Percentiles rank a stretch among this genome's conserved stretches.
phyloP scores from a whole-genome alignment of 2,113 vertebrate species.

The Phainopepla nitens region DNA sequence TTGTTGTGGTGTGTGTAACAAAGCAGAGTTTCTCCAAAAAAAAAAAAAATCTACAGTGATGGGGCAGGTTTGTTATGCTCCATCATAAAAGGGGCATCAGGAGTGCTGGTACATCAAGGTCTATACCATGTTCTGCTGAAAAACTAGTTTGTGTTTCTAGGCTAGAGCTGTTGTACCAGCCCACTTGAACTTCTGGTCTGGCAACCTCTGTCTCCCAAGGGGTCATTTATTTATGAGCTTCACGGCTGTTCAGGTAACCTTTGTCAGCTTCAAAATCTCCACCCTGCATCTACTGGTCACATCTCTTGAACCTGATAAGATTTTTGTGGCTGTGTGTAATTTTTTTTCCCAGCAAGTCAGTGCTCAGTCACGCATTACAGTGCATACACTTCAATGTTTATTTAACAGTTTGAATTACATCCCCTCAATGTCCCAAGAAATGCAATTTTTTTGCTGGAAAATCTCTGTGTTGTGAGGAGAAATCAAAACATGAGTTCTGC shows the following conservation, averaged over 20 bases:
- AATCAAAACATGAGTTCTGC: background rate
- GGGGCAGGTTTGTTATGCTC: background rate
- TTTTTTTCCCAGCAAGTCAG: background rate
- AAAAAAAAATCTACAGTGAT: background rate
- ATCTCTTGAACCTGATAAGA: background rate
- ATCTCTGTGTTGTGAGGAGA: background rate
- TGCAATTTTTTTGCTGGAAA: background rate
- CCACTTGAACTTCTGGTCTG: background rate
- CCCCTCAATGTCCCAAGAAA: background rate
- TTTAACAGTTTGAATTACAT: background rate
- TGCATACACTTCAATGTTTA: background rate
- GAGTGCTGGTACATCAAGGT: background rate
- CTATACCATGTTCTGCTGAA: background rate
- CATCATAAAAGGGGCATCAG: background rate
- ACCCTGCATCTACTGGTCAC: background rate
- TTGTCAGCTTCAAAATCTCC: background rate
- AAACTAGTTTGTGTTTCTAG: background rate
- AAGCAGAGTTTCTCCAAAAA: background rate
- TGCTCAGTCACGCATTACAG: background rate
- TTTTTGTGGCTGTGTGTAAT: background rate
- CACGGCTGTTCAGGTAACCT: background rate
- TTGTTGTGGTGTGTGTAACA: fast-evolving
- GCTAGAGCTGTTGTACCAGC: background rate
- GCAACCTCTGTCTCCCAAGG: background rate
- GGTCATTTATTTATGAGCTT: background rate